Conservation (phyloP, 1,140 invertebrate genomes). For the Musca vetustissima region DNA sequence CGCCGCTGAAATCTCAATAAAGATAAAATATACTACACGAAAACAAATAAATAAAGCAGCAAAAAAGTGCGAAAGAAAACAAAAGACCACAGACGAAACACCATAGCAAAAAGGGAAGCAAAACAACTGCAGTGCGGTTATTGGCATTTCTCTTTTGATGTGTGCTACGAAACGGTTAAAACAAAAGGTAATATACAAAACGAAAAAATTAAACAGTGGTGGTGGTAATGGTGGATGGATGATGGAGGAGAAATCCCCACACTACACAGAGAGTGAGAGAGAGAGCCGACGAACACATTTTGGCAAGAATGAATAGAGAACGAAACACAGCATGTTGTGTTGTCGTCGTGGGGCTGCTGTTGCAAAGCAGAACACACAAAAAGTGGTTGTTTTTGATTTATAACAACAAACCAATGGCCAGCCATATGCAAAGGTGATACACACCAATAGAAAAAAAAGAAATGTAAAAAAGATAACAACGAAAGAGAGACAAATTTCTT, state of each 20-base stretch:
- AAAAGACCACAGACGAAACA: not conserved
- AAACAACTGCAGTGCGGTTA: slow-evolving; percentile 53
- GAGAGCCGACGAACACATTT: slow-evolving; percentile 28
- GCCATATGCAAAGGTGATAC: too few species aligned
- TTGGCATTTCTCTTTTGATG: slow-evolving; percentile 33
- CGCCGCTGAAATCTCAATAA: not conserved
- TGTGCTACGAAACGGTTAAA: slow-evolving; percentile 44
- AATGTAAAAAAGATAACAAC: too few species aligned
- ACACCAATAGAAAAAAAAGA: too few species aligned
- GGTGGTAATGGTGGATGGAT: not conserved
- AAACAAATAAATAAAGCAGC: slow-evolving; percentile 1
- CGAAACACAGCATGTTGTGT: not conserved
- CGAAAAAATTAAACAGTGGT: slow-evolving; percentile 37
- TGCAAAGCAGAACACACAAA: too few species aligned
- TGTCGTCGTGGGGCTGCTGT: too few species aligned
- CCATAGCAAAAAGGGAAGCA: not conserved
- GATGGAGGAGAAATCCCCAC: not conserved
- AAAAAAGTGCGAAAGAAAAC: not conserved
- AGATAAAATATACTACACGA: not conserved
- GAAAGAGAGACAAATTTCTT: too few species aligned
- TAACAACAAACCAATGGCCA: too few species aligned
- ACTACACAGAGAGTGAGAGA: slow-evolving; percentile 31
- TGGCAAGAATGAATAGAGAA: not conserved
- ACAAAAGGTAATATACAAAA: too few species aligned
- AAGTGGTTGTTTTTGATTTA: too few species aligned